Evolutionary conservation across 64 coral and sea anemone species (phyloP), one percentile per base, ranked within the genome.

Genomic region (Pocillopora damicornis): DNA sequence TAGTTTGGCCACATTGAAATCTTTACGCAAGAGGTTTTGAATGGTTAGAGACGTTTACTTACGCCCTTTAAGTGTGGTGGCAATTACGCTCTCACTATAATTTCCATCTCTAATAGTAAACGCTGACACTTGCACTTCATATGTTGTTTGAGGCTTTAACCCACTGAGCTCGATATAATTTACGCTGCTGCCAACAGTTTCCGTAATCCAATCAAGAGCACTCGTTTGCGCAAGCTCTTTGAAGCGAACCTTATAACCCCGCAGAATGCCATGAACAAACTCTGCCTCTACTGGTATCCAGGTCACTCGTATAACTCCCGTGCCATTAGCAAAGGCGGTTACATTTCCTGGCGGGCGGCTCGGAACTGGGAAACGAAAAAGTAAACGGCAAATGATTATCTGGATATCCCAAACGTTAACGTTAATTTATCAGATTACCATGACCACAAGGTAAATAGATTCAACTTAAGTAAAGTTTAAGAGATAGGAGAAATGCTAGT

Each of bases 341-440:
- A 87, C 72, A 18, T 87, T 87, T 45, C 58, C 65, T 6, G 84
- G 84, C 30, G 34, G 72, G 38, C 84, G 84, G 58, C 84, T 87
- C 18, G 84, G 67, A 71, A 56, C 84, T 87, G 20, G 17, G 18
- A 65, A 87, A 71, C 10, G 20, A 15, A 74, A 87, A 74, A 86
- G 16, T 34, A 65, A 67, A 51, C 42, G 3, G 7, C 7, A 51
- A 7, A 51, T 7, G 7, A 51, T 51, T 2, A 51, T 51, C 30
- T 30, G 30, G 30, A 30, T 30, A 30, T 30, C 30, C 30, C 30
- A 30, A 30, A 30, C 30, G 30, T 30, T 30, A 30, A 30, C 30
- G 30, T 30, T 30, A 30, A 30, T 30, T 30, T 30, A 30, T 30
- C 30, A 30, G 30, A 30, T 30, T 30, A 30, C 30, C 30, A 30